Evolutionary conservation across 2,888 invertebrate genomes (phyloP).

Genomic region (Chironomus tentans): DNA sequence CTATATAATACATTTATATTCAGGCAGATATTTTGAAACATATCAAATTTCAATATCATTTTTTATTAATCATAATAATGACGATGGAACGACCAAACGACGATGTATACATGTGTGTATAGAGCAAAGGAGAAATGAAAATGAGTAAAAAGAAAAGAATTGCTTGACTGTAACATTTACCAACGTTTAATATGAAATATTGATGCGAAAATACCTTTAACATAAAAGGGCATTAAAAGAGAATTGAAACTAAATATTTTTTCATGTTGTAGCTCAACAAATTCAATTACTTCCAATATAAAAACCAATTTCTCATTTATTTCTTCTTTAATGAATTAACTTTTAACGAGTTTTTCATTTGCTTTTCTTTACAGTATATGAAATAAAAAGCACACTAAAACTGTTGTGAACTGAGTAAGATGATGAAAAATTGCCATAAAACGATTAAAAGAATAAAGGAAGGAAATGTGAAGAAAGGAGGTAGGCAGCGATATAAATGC

Average conservation of each 20-base stretch:
- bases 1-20: neutral
- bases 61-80: slow-evolving; percentile 5
- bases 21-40: neutral
- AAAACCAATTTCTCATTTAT: neutral
- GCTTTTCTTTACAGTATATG: no score
- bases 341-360: neutral
- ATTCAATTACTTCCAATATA: neutral
- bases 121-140: neutral
- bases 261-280: neutral
- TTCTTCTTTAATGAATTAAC: neutral
- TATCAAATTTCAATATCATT: slow-evolving; percentile 20
- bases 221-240: neutral
- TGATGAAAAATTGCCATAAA: neutral
- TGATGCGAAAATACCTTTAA: neutral
- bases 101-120: no score
- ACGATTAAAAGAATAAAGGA: neutral
- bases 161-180: neutral
- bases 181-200: neutral
- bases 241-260: neutral
- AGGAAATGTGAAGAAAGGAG: neutral
- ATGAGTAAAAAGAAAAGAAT: neutral
- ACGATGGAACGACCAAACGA: neutral
- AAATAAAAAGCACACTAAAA: no score
- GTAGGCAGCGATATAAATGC: neutral
- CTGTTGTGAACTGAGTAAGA: no score